Conservation (phyloP, 2,888 invertebrate genomes). For the Bimastos eiseni region DNA sequence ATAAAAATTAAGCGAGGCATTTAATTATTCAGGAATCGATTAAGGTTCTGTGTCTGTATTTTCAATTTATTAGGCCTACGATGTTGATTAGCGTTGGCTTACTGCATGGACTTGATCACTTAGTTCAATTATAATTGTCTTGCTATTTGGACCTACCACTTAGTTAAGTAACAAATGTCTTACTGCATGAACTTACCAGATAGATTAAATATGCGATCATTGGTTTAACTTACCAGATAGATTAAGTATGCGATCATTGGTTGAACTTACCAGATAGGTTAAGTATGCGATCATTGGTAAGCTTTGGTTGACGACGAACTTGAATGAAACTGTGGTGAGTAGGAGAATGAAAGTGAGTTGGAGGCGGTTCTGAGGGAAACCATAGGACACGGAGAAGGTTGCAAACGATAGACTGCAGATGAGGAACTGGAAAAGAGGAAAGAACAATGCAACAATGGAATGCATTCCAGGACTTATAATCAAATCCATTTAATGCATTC, state of each 20-base stretch:
- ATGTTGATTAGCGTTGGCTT: no score
- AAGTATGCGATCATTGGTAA: conserved; percentile 60
- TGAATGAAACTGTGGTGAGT: conserved; percentile 60
- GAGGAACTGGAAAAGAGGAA: conserved; percentile 53
- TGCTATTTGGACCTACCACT: no score
- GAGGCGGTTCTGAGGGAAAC: conserved; percentile 56
- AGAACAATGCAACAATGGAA: neutral
- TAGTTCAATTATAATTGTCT: no score
- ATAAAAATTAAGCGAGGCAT: no score
- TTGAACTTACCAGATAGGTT: conserved; percentile 58
- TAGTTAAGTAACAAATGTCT: neutral
- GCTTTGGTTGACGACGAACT: conserved; percentile 60
- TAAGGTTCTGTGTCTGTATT: no score
- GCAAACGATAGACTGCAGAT: conserved; percentile 59
- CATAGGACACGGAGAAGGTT: conserved; percentile 58
- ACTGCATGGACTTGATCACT: neutral
- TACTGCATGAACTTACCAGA: conserved; percentile 30
- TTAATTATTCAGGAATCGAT: no score
- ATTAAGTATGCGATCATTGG: conserved; percentile 61
- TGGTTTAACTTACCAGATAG: conserved; percentile 56
- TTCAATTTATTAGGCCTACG: no score
- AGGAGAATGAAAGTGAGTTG: conserved; percentile 60
- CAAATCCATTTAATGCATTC: no score
- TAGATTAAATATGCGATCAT: conserved; percentile 60
- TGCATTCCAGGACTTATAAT: neutral